phyloP scores from a whole-genome alignment of 2,113 vertebrate genomes.

The Rhinichthys klamathensis region DNA sequence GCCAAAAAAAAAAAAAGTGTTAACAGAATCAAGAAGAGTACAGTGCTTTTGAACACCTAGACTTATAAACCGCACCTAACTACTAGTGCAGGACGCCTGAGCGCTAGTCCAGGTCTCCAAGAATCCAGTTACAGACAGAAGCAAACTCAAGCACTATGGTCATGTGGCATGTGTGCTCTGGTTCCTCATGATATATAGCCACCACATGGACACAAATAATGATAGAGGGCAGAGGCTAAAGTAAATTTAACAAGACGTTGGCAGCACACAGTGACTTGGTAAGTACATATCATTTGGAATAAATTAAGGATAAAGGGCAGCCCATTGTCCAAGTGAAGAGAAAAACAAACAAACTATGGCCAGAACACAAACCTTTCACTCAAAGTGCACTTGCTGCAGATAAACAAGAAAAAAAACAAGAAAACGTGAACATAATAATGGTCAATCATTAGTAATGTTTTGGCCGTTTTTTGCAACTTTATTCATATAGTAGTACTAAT shows the following conservation, averaged over 20 bases:
- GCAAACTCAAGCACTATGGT: not conserved
- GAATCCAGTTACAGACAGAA: not conserved
- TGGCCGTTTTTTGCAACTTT: not conserved
- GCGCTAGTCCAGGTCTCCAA: not conserved
- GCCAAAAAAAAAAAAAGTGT: not conserved
- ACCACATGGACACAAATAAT: constrained; percentile 9
- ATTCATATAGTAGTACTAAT: not conserved
- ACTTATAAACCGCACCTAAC: not conserved
- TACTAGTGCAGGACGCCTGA: not conserved
- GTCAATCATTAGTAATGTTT: not conserved
- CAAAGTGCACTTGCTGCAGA: not conserved
- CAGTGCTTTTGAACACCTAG: not conserved
- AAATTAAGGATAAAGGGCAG: not conserved
- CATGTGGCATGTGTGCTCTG: not conserved
- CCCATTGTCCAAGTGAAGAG: not conserved
- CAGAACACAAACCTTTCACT: not conserved
- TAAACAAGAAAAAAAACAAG: not conserved
- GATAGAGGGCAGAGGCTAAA: constrained; percentile 12
- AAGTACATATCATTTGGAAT: constrained; percentile 28
- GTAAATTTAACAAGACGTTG: not conserved
- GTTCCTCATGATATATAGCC: constrained; percentile 13
- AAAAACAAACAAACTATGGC: constrained; percentile 27
- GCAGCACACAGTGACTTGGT: constrained; percentile 1
- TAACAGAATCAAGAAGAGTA: not conserved
- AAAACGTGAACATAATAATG: not conserved